A percentile compares a stretch with the other conserved stretches of the same genome.
Evolutionary conservation across 2,888 invertebrate genomes (phyloP).

Genomic region (Plebejus melissa): DNA sequence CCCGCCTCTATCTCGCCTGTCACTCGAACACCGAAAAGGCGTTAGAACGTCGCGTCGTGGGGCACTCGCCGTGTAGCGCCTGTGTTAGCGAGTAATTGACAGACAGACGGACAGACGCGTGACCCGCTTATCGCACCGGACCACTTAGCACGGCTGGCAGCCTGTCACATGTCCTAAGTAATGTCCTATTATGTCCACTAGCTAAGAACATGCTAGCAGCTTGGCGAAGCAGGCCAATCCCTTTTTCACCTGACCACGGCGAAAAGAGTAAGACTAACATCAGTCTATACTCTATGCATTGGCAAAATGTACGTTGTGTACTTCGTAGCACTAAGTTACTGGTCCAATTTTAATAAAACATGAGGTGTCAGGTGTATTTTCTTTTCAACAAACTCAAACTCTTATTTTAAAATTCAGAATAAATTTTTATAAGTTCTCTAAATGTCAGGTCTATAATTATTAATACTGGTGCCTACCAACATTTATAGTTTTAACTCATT

Average conservation of each 20-base stretch:
- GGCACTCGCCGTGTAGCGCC: neutral
- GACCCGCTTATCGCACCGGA: constrained; percentile 27
- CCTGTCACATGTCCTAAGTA: neutral
- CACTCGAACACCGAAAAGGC: constrained; percentile 16
- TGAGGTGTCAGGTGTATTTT: too few species aligned
- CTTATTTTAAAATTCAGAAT: too few species aligned
- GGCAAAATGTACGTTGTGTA: neutral
- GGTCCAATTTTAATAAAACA: too few species aligned
- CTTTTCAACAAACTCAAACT: too few species aligned
- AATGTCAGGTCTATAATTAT: too few species aligned
- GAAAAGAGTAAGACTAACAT: too few species aligned
- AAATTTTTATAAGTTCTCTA: too few species aligned
- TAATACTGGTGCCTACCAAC: too few species aligned
- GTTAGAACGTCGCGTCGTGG: neutral
- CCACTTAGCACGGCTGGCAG: constrained; percentile 6
- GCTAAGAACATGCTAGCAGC: neutral
- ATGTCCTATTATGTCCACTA: neutral
- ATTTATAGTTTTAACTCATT: too few species aligned
- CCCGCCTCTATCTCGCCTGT: neutral
- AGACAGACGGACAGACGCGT: constrained; percentile 26
- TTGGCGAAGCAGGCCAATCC: neutral
- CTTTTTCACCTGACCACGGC: neutral
- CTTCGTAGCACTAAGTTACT: too few species aligned
- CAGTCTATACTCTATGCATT: too few species aligned
- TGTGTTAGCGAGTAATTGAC: neutral